Conservation (phyloP, 2,888 invertebrate species). For the Plutella xylostella region DNA sequence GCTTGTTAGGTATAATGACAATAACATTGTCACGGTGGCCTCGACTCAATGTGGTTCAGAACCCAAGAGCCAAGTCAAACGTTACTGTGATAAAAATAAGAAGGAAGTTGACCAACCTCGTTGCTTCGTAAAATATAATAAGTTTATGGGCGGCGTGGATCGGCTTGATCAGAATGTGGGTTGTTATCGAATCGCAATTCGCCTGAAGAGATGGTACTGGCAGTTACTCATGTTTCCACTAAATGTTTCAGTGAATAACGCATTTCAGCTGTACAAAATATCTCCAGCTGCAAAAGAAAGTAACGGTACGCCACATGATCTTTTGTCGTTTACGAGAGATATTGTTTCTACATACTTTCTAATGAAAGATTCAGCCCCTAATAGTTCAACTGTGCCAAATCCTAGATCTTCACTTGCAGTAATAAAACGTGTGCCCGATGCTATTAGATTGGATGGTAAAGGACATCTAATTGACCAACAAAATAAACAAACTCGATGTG, state of each 20-base stretch:
- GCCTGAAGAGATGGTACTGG: conserved; percentile 12
- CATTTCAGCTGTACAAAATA: conserved; percentile 13
- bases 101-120: conserved; percentile 5
- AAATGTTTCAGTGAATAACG: conserved; percentile 15
- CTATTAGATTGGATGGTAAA: not conserved
- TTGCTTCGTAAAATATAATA: conserved; percentile 3
- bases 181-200: conserved; percentile 10
- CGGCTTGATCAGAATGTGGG: conserved; percentile 17
- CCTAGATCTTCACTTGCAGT: not conserved
- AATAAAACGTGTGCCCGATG: no score
- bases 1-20: conserved; percentile 5
- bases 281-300: not conserved
- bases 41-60: conserved; percentile 1
- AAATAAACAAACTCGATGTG: no score
- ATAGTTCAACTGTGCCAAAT: not conserved
- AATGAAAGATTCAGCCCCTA: not conserved
- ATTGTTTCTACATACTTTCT: not conserved
- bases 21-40: conserved; percentile 1
- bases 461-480: no score
- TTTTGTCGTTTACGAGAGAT: not conserved
- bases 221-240: conserved; percentile 16
- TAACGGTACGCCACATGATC: no score
- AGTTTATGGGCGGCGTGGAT: conserved; percentile 15
- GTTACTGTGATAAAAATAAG: conserved; percentile 8
- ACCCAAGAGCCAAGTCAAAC: conserved; percentile 14